These are phyloP conservation scores for Stegastes partitus DNA, from an alignment of 2,113 vertebrate species.

Conservation along the genomic window DNA sequence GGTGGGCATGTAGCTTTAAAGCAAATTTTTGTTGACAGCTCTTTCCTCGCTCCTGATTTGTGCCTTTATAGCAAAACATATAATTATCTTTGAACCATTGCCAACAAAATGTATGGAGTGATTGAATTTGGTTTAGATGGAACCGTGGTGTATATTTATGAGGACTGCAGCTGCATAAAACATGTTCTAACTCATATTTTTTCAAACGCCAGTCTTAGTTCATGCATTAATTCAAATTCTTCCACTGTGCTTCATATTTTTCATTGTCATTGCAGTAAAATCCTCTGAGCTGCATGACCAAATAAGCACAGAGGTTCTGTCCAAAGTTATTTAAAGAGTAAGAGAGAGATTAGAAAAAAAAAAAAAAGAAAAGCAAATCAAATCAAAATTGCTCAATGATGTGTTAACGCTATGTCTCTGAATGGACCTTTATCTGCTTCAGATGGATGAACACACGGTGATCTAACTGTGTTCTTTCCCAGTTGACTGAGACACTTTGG, in stretches of 20 bases:
- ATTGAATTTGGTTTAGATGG: conserved; percentile 46
- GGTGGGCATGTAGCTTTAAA: conserved; percentile 15
- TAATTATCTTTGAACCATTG: conserved; percentile 52
- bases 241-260: conserved; percentile 29
- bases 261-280: conserved; percentile 19
- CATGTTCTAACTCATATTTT: conserved; percentile 29
- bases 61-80: conserved; percentile 40
- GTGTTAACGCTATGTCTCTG: conserved; percentile 17
- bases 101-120: conserved; percentile 31
- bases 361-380: conserved; percentile 9
- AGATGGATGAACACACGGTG: conserved; percentile 29
- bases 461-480: conserved; percentile 12
- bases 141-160: conserved; percentile 47
- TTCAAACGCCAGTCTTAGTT: conserved; percentile 28
- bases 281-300: conserved; percentile 16
- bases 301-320: conserved; percentile 13
- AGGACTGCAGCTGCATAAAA: conserved; percentile 27
- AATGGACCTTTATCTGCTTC: neutral
- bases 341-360: neutral
- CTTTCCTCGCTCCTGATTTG: conserved; percentile 17
- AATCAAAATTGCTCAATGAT: conserved; percentile 21
- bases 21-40: conserved; percentile 46
- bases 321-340: neutral
- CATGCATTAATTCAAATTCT: conserved; percentile 41
- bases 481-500: conserved; percentile 1